A percentile compares a stretch with the other conserved stretches of the same genome.
phyloP scores from a whole-genome alignment of 2,888 invertebrate genomes.

The Drosophila kokeensis region DNA sequence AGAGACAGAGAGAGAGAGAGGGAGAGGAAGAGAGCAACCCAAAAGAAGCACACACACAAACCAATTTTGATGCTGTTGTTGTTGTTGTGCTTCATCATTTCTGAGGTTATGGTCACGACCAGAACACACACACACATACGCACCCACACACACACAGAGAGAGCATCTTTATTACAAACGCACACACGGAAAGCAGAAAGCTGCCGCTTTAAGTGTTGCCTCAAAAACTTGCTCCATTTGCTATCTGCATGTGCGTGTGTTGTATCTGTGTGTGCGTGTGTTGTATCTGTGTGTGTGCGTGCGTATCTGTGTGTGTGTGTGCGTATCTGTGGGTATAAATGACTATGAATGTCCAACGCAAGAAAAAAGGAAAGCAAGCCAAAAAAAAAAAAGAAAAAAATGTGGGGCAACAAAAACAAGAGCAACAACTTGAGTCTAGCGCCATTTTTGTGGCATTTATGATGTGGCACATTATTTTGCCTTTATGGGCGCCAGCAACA shows the following conservation, averaged over 20 bases:
- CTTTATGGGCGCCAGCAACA: conserved; percentile 54
- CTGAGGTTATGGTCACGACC: conserved; percentile 71
- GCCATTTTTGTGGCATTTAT: conserved; percentile 79
- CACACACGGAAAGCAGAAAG: conserved; percentile 27
- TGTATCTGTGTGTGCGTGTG: conserved; percentile 36
- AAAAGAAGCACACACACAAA: conserved; percentile 33
- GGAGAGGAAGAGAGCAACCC: conserved; percentile 10
- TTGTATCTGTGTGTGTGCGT: background rate
- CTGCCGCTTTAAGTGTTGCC: conserved; percentile 69
- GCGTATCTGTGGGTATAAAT: conserved; percentile 43
- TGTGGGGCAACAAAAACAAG: conserved; percentile 27
- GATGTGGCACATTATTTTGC: conserved; percentile 78
- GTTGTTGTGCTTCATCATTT: conserved; percentile 74
- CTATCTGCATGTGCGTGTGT: conserved; percentile 57
- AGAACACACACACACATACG: conserved; percentile 34
- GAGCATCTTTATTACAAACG: conserved; percentile 71
- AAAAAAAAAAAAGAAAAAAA: conserved; percentile 31
- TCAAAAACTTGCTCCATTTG: conserved; percentile 60
- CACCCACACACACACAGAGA: conserved; percentile 31
- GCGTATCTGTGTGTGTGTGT: background rate
- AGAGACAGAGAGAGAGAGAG: background rate
- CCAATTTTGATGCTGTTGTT: conserved; percentile 32
- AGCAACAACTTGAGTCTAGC: conserved; percentile 44
- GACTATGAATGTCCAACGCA: conserved; percentile 57
- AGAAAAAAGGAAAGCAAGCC: conserved; percentile 14